A percentile compares a stretch with the other conserved stretches of the same genome.
These are phyloP conservation scores for Lophochroa leadbeateri DNA, from an alignment of 2,113 vertebrate genomes.

Conservation along the genomic window DNA sequence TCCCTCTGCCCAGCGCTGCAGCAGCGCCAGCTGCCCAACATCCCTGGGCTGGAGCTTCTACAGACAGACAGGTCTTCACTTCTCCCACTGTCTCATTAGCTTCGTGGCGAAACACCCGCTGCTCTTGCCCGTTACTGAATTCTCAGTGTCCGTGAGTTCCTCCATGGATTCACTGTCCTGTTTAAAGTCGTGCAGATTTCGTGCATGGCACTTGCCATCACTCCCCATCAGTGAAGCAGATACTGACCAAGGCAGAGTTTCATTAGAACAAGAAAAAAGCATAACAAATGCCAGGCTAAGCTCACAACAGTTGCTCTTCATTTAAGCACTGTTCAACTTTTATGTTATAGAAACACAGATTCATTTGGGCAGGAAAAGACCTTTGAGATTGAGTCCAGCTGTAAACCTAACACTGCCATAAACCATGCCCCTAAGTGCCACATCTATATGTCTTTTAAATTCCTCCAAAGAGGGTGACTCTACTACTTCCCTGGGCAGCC, in stretches of 20 bases:
- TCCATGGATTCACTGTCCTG: background rate
- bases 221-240: background rate
- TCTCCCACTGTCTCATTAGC: background rate
- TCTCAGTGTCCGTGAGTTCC: background rate
- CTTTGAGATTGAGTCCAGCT: background rate
- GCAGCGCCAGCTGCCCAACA: background rate
- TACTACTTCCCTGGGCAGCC: background rate
- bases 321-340: background rate
- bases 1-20: background rate
- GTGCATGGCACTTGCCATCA: too few relatives aligned
- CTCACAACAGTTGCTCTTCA: background rate
- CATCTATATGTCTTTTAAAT: background rate
- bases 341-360: background rate
- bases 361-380: background rate
- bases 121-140: fast-evolving
- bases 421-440: background rate
- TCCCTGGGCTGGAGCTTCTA: background rate
- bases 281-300: background rate
- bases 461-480: background rate
- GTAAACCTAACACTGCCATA: background rate
- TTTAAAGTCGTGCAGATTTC: background rate
- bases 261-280: background rate
- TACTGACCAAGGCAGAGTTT: background rate
- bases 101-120: background rate
- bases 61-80: background rate